A percentile compares a stretch with the other conserved stretches of the same genome.
Evolutionary conservation across 1,140 invertebrate genomes (phyloP).

Genomic region (Danaus melanippus): DNA sequence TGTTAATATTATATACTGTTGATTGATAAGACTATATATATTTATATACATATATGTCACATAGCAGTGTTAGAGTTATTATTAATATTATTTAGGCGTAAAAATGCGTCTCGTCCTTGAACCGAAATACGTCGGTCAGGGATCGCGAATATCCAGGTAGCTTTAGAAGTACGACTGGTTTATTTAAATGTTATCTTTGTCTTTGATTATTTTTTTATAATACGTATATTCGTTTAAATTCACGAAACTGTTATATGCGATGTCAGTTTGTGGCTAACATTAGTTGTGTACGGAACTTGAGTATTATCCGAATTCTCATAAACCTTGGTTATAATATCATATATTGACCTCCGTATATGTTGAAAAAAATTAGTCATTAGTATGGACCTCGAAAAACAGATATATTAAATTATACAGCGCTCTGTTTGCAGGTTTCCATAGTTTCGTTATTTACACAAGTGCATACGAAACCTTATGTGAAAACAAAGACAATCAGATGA

Average conservation of each 20-base stretch:
- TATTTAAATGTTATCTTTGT: slow-evolving; percentile 5
- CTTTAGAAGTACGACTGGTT: slow-evolving; percentile 9
- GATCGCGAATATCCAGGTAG: slow-evolving; percentile 3
- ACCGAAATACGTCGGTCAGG: too few relatives aligned
- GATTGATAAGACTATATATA: too few relatives aligned
- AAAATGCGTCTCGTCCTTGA: too few relatives aligned
- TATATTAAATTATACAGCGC: slow-evolving; percentile 37
- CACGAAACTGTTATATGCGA: not conserved
- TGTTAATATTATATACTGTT: too few relatives aligned
- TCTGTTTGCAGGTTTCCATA: slow-evolving; percentile 55
- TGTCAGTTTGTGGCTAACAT: not conserved
- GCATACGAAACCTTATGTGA: slow-evolving; percentile 43
- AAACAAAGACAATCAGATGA: slow-evolving; percentile 39
- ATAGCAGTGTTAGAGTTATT: too few relatives aligned
- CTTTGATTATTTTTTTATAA: slow-evolving; percentile 2
- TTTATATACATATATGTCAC: too few relatives aligned
- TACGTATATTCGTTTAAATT: not conserved
- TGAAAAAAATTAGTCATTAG: slow-evolving; percentile 34
- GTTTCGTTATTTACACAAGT: slow-evolving; percentile 59
- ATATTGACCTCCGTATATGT: slow-evolving; percentile 36
- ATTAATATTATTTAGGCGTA: too few relatives aligned
- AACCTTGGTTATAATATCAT: slow-evolving; percentile 26
- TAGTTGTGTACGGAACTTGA: slow-evolving; percentile 3
- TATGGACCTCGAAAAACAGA: slow-evolving; percentile 26
- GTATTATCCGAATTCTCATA: slow-evolving; percentile 31